Base-by-base conservation (phyloP, 2,113 vertebrate species). In the Ia io region DNA sequence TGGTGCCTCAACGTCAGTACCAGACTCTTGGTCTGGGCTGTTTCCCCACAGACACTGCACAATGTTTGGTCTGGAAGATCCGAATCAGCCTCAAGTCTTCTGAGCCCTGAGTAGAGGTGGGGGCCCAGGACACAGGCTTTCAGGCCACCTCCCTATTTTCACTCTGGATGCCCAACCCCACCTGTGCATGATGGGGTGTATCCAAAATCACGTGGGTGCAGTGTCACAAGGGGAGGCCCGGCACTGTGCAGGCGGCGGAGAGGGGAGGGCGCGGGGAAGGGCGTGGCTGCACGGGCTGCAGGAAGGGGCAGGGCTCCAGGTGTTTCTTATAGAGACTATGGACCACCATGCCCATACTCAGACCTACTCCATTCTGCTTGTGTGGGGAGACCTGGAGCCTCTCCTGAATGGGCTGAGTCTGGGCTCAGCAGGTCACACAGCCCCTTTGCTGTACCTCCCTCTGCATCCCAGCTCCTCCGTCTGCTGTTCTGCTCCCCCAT, bases 1-100 rank as follows among this genome's bases (percentile, higher is more conserved):
- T 0, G 3, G 16, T 1, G 18, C 2, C 35, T 59, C 3, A 1
- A 12, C 0, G 6, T 51, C 78, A n/a, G 23, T 0, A 16, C 71
- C 28, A 18, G 9, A 65, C 28, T 25, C 22, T 20, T 3, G 3
- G 9, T 23, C 40, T 12, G 59, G 8, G 35, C 23, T 14, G 1
- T 3, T 35, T 44, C 42, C 65, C 84, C 37, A 28, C 32, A 35
- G 42, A 59, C 12, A 32, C 20, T 35, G 4, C 5, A 4, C 2
- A 2, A 17, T 63, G 17, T 53, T 49, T 76, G 8, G 5, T 30
- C 49, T 63, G 80, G 37, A 51, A 74, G 47, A 51, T 4, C 25
- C 6, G 44, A 37, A 63, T 30, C 35, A 2, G 51, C 37, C 49
- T 32, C 1, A 13, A 49, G 17, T 7, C 42, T 49, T 73, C 61